phyloP scores from a whole-genome alignment of 2,113 vertebrate species.

The Lamprologus speciosus region DNA sequence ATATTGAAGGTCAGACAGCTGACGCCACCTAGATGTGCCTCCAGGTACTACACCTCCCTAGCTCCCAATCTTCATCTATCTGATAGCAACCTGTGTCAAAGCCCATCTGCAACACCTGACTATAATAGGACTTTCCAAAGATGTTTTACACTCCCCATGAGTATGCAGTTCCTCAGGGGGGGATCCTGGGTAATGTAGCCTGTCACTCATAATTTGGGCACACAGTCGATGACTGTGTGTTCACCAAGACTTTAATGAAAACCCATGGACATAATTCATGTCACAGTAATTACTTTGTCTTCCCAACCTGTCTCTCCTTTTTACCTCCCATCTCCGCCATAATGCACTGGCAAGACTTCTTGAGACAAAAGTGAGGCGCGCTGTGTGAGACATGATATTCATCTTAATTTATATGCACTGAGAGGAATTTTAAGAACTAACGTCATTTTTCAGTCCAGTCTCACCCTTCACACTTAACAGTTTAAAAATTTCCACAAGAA shows the following conservation, averaged over 20 bases:
- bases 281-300: constrained; percentile 36
- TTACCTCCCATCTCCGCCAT: neutral
- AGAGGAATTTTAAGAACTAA: neutral
- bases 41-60: constrained; percentile 32
- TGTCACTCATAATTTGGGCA: constrained; percentile 38
- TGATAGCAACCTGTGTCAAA: constrained; percentile 9
- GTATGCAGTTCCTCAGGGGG: constrained; percentile 2
- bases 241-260: constrained; percentile 38
- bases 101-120: neutral
- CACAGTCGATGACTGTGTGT: constrained; percentile 21
- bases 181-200: constrained; percentile 20
- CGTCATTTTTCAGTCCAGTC: neutral
- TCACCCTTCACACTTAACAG: neutral
- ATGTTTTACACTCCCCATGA: constrained; percentile 23
- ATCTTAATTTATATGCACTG: neutral
- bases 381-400: neutral
- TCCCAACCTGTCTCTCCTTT: neutral
- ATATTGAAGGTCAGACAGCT: constrained; percentile 43
- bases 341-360: neutral
- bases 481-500: neutral
- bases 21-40: constrained; percentile 42
- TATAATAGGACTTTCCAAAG: constrained; percentile 34
- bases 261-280: constrained; percentile 35
- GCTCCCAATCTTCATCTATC: constrained; percentile 28
- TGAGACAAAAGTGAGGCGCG: neutral